Evolutionary conservation across 2,888 invertebrate genomes (phyloP).

Genomic region (Noctuana brunneofusca): DNA sequence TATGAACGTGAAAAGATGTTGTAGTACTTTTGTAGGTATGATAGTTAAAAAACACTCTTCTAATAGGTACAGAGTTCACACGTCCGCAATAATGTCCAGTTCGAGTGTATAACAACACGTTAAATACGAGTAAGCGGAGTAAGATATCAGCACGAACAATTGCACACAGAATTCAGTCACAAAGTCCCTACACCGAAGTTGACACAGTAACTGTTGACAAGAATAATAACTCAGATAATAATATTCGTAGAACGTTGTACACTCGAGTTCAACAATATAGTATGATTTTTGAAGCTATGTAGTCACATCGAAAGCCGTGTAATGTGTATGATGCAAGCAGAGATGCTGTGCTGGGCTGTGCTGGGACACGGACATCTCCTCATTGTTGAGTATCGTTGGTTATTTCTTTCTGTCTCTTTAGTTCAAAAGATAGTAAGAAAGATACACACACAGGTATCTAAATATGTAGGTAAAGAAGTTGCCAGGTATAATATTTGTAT

Average conservation of each 20-base stretch:
- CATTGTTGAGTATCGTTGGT: conserved; percentile 4
- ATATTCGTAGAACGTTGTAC: conserved; percentile 5
- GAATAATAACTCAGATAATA: not conserved
- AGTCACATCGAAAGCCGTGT: conserved; percentile 58
- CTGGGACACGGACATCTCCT: conserved; percentile 39
- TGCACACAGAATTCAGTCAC: no score
- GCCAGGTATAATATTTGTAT: conserved; percentile 11
- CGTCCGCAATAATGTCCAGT: not conserved
- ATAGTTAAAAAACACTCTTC: conserved; percentile 1
- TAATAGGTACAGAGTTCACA: not conserved
- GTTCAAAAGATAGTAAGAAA: not conserved
- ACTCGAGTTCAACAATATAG: conserved; percentile 5
- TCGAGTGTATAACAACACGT: conserved; percentile 7
- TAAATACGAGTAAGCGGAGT: no score
- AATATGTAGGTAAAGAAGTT: conserved; percentile 26
- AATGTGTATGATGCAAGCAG: conserved; percentile 56
- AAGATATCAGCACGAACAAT: not conserved
- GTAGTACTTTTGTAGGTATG: not conserved
- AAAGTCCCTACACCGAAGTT: not conserved
- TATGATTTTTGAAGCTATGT: conserved; percentile 9
- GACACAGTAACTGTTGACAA: not conserved
- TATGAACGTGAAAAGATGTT: no score
- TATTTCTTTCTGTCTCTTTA: conserved; percentile 2
- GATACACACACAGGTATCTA: conserved; percentile 9
- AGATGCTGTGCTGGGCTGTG: conserved; percentile 53